phyloP scores from a whole-genome alignment of 2,797 vertebrate species.

The Ceryle rudis region DNA sequence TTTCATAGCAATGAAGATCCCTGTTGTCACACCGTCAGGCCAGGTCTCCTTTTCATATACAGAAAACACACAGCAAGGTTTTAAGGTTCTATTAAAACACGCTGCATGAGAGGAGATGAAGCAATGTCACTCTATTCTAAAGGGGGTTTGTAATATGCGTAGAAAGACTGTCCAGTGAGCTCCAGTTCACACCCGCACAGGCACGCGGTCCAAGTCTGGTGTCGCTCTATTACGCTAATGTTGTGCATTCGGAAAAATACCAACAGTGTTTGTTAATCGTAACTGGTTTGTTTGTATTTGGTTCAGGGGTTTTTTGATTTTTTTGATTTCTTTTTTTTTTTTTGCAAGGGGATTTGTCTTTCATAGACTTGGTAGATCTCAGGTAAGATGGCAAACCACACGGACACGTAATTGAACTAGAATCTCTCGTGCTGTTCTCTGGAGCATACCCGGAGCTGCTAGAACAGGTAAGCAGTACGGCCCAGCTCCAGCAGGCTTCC shows the following conservation, averaged over 20 bases:
- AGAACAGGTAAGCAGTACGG: fast-evolving
- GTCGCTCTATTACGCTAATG: neutral
- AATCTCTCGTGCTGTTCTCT: neutral
- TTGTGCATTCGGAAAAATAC: neutral
- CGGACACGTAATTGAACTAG: fast-evolving
- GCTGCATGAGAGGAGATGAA: neutral
- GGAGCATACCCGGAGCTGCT: neutral
- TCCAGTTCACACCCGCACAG: neutral
- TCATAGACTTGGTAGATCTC: neutral
- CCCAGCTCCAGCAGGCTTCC: neutral
- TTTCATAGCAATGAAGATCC: neutral
- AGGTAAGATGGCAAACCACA: neutral
- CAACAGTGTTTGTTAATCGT: neutral
- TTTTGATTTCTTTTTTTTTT: neutral
- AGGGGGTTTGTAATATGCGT: neutral
- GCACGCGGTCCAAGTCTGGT: too few species aligned
- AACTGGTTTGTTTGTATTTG: neutral
- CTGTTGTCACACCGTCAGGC: neutral
- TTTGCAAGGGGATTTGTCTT: neutral
- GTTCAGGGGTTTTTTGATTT: too few species aligned
- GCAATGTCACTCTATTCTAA: too few species aligned
- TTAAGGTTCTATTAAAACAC: neutral
- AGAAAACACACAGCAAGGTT: neutral
- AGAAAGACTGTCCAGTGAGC: neutral
- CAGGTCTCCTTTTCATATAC: neutral